A percentile compares a stretch with the other conserved stretches of the same genome.
Conservation (phyloP, 2,113 vertebrate species). For the Tragulus kanchil region DNA sequence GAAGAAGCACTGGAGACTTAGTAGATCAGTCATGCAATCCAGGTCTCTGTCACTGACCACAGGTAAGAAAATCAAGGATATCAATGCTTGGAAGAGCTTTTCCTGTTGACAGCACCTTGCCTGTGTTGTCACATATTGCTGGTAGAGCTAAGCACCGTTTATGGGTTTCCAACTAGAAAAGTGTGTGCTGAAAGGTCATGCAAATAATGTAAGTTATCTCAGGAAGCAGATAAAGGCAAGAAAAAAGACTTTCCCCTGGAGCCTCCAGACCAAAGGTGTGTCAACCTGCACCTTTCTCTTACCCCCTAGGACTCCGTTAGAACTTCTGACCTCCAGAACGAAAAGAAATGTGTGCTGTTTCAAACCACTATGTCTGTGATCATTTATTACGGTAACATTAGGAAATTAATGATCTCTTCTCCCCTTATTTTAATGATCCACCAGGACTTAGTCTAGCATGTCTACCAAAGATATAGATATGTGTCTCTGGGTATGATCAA, state of each 20-base stretch:
- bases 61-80: not conserved
- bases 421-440: not conserved
- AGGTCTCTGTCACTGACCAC: not conserved
- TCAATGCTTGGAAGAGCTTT: not conserved
- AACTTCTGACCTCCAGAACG: not conserved
- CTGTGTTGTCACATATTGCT: not conserved
- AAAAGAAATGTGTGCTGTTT: not conserved
- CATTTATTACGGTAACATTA: not conserved
- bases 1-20: not conserved
- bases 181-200: too few relatives aligned
- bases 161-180: too few relatives aligned
- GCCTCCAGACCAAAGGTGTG: not conserved
- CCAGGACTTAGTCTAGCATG: not conserved
- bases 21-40: not conserved
- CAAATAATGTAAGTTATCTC: not conserved
- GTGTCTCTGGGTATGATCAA: not conserved
- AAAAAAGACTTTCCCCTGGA: not conserved
- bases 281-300: not conserved
- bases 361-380: not conserved
- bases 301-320: not conserved
- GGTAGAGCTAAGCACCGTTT: not conserved
- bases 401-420: constrained; percentile 22
- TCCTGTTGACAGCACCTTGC: not conserved
- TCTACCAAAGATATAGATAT: too few relatives aligned
- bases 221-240: not conserved